These are phyloP conservation scores for Byasa hedistus DNA, from an alignment of 2,888 invertebrate species.

Conservation along the genomic window DNA sequence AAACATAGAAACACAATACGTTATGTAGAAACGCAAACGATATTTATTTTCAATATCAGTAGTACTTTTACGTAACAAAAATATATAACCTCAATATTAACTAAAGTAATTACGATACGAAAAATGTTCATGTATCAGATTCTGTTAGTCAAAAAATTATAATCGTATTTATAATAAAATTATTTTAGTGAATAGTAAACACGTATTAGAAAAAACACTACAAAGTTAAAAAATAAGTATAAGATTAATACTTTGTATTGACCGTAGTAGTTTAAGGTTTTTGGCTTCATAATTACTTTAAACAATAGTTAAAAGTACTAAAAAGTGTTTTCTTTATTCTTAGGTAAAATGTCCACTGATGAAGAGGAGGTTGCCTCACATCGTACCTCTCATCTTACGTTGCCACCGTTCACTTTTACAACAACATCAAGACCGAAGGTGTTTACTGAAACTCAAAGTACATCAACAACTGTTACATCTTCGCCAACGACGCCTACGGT, in stretches of 20 bases:
- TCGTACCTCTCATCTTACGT: constrained; percentile 19
- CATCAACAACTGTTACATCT: constrained; percentile 34
- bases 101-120: no score
- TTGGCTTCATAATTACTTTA: no score
- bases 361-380: constrained; percentile 51
- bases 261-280: no score
- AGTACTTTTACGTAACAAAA: no score
- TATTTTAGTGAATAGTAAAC: no score
- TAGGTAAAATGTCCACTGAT: constrained; percentile 65
- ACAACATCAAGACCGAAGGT: constrained; percentile 33
- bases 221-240: background rate
- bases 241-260: background rate
- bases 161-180: no score
- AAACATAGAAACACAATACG: no score
- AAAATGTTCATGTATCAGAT: no score
- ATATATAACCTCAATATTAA: no score
- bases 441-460: constrained; percentile 24
- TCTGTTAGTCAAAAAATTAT: no score
- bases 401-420: constrained; percentile 22
- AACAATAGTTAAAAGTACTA: background rate
- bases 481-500: constrained; percentile 41
- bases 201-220: background rate
- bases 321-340: constrained; percentile 34
- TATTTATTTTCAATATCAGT: no score
- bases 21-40: no score